phyloP scores from a whole-genome alignment of 2,113 vertebrate species.

The Oostethus manadensis region DNA sequence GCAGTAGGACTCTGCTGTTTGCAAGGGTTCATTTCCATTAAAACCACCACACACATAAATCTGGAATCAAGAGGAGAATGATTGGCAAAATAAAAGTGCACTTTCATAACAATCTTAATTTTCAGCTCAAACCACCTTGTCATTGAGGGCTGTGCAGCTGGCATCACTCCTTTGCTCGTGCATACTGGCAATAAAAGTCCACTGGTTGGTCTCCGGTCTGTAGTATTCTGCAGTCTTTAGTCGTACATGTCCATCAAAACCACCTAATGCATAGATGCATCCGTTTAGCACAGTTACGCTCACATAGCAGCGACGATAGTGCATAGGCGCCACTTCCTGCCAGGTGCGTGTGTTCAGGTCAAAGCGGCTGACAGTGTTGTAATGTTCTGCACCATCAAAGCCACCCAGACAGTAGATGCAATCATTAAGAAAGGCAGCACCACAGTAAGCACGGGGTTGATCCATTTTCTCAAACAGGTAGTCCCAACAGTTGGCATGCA shows the following conservation, averaged over 20 bases:
- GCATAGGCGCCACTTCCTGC: slow-evolving; percentile 34
- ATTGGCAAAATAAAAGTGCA: neutral
- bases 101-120: neutral
- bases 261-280: slow-evolving; percentile 47
- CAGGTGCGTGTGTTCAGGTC: slow-evolving; percentile 20
- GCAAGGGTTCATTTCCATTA: slow-evolving; percentile 73
- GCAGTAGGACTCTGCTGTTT: slow-evolving; percentile 54
- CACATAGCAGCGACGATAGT: slow-evolving; percentile 33
- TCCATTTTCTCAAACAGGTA: neutral
- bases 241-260: neutral
- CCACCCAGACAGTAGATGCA: slow-evolving; percentile 44
- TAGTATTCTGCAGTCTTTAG: slow-evolving; percentile 42
- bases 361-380: slow-evolving; percentile 18
- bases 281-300: slow-evolving; percentile 30
- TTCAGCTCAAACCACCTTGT: slow-evolving; percentile 66
- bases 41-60: slow-evolving; percentile 88
- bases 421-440: slow-evolving; percentile 19
- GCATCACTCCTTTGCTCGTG: slow-evolving; percentile 31
- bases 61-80: slow-evolving; percentile 45
- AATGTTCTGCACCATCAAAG: slow-evolving; percentile 14
- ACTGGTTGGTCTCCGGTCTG: slow-evolving; percentile 38
- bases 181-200: slow-evolving; percentile 41
- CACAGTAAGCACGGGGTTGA: slow-evolving; percentile 26
- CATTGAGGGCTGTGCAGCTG: slow-evolving; percentile 67
- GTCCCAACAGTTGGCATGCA: slow-evolving; percentile 15